Conservation (phyloP, 2,113 vertebrate genomes). For the Cavia aperea region DNA sequence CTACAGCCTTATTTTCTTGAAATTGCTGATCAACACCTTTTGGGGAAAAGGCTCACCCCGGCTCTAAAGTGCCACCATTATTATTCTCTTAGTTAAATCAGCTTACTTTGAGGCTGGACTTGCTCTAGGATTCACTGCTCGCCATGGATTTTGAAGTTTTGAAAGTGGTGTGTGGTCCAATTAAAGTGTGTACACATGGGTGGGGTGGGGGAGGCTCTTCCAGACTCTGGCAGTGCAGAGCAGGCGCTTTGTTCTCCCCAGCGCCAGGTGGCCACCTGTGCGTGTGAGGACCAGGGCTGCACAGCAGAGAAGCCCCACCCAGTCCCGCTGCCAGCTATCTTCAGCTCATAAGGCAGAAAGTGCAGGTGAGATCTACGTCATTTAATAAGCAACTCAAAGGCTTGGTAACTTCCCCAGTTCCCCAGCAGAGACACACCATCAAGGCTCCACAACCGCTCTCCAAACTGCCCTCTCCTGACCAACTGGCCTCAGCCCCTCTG, state of each 20-base stretch:
- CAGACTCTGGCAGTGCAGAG: not conserved
- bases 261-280: not conserved
- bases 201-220: not conserved
- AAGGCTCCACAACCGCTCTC: accelerated
- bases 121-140: not conserved
- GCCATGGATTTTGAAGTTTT: slow-evolving; percentile 33
- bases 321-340: slow-evolving; percentile 16
- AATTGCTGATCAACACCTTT: not conserved
- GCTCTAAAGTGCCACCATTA: not conserved
- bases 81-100: not conserved
- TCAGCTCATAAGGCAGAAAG: slow-evolving; percentile 17
- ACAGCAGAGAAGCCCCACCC: slow-evolving; percentile 36
- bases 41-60: not conserved
- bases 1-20: not conserved
- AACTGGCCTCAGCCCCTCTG: not conserved
- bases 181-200: not conserved
- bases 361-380: slow-evolving; percentile 31
- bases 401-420: not conserved
- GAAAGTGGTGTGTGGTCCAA: slow-evolving; percentile 37
- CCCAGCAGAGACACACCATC: not conserved
- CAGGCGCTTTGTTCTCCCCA: slow-evolving; percentile 48
- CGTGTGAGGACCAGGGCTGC: not conserved
- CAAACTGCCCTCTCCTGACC: not conserved
- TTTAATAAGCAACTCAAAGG: slow-evolving; percentile 51
- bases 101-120: slow-evolving; percentile 4